Conservation (phyloP, 2,888 invertebrate genomes). For the Nowickia ferox region DNA sequence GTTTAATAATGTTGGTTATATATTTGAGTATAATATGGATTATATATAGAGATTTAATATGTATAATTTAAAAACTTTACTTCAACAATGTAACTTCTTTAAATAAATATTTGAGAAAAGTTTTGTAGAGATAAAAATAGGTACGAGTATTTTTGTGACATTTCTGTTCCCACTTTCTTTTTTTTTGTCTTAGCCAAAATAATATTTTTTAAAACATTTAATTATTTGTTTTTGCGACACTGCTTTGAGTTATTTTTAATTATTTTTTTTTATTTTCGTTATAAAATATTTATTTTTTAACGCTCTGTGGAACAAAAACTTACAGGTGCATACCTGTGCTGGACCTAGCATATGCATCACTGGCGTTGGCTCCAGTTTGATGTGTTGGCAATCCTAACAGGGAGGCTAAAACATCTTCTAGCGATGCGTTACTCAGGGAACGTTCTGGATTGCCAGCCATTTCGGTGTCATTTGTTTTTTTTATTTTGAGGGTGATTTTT, state of each 20-base stretch:
- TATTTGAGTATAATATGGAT: not conserved
- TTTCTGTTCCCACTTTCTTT: conserved; percentile 75
- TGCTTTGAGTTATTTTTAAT: conserved; percentile 58
- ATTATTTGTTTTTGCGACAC: conserved; percentile 51
- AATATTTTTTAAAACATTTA: conserved; percentile 62
- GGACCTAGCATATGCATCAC: conserved; percentile 87
- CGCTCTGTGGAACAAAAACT: conserved; percentile 85
- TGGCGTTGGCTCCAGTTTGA: conserved; percentile 72
- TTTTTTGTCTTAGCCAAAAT: conserved; percentile 59
- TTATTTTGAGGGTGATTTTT: conserved; percentile 7
- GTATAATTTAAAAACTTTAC: conserved; percentile 2
- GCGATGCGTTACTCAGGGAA: conserved; percentile 92
- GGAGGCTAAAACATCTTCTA: conserved; percentile 97
- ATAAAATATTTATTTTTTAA: conserved; percentile 71
- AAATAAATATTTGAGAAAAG: conserved; percentile 10
- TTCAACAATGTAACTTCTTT: conserved; percentile 18
- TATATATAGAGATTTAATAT: not conserved
- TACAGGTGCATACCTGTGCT: conserved; percentile 89
- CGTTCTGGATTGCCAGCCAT: conserved; percentile 83
- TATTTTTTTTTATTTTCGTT: conserved; percentile 23
- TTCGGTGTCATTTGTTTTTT: conserved; percentile 48
- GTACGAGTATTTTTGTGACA: conserved; percentile 47
- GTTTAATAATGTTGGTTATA: not conserved
- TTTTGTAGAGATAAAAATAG: not conserved
- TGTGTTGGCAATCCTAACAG: conserved; percentile 91